Conservation (phyloP, 1,140 invertebrate genomes). For the Tigriopus japonicus region DNA sequence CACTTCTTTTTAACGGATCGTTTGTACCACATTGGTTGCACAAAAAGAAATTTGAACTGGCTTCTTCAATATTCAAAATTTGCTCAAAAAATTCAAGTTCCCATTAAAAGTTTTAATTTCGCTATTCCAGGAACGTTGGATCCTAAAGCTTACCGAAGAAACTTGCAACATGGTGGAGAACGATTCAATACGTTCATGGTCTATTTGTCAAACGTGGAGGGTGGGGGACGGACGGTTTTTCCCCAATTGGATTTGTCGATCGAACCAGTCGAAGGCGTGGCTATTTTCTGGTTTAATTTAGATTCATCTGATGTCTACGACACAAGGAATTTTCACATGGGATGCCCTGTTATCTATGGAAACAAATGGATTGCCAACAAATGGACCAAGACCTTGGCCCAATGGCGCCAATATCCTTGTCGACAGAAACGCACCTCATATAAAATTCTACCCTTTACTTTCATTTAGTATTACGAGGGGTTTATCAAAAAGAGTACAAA, state of each 20-base stretch:
- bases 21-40: too few relatives aligned
- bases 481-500: too few relatives aligned
- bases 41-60: too few relatives aligned
- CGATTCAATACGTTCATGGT: constrained; percentile 36
- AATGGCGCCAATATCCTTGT: constrained; percentile 4
- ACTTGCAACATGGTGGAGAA: constrained; percentile 25
- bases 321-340: background rate
- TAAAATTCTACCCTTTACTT: too few relatives aligned
- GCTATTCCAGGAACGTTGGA: too few relatives aligned
- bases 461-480: too few relatives aligned
- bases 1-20: too few relatives aligned
- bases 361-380: constrained; percentile 14
- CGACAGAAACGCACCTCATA: background rate
- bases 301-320: background rate
- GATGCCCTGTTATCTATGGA: constrained; percentile 10
- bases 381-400: background rate
- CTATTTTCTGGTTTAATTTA: constrained; percentile 2
- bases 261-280: constrained; percentile 18
- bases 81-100: too few relatives aligned
- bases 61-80: too few relatives aligned
- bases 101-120: too few relatives aligned
- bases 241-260: constrained; percentile 24
- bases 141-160: too few relatives aligned
- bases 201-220: constrained; percentile 28
- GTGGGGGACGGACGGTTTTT: constrained; percentile 29